phyloP scores from a whole-genome alignment of 2,113 vertebrate genomes.

The Speoplatyrhinus poulsoni region DNA sequence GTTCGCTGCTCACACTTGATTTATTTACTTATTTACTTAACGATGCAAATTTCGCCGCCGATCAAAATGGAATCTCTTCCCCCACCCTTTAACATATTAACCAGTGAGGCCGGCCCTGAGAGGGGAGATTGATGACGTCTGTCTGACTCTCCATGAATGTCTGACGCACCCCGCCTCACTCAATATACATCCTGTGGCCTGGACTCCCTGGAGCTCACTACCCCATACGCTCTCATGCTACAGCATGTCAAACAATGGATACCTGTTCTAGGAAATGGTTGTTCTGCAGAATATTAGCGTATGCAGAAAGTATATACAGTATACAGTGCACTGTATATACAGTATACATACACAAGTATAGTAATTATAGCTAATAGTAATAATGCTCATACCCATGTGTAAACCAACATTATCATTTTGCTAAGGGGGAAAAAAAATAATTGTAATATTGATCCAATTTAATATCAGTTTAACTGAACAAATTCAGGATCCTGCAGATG shows the following conservation, averaged over 20 bases:
- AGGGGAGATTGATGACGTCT: slow-evolving; percentile 78
- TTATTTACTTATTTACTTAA: slow-evolving; percentile 85
- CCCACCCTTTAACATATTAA: slow-evolving; percentile 68
- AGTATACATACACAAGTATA: too few relatives aligned
- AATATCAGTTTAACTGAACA: too few relatives aligned
- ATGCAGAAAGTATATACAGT: too few relatives aligned
- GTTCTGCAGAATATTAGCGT: background rate
- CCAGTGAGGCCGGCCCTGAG: slow-evolving; percentile 46
- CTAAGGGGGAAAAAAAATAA: too few relatives aligned
- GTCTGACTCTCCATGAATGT: slow-evolving; percentile 76
- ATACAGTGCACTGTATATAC: too few relatives aligned
- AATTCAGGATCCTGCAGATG: too few relatives aligned
- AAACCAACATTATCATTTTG: too few relatives aligned
- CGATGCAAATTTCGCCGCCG: slow-evolving; percentile 79
- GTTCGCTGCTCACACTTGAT: slow-evolving; percentile 77
- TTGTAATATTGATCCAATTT: too few relatives aligned
- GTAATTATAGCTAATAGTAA: too few relatives aligned
- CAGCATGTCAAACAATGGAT: slow-evolving; percentile 13
- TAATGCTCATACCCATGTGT: too few relatives aligned
- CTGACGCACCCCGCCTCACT: slow-evolving; percentile 64
- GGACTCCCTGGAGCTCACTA: slow-evolving; percentile 33
- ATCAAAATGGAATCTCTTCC: slow-evolving; percentile 73
- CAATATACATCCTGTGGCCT: slow-evolving; percentile 9
- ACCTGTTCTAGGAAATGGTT: background rate
- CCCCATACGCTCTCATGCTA: slow-evolving; percentile 20